These are phyloP conservation scores for Pterophyllum scalare DNA, from an alignment of 2,113 vertebrate species.

Conservation along the genomic window DNA sequence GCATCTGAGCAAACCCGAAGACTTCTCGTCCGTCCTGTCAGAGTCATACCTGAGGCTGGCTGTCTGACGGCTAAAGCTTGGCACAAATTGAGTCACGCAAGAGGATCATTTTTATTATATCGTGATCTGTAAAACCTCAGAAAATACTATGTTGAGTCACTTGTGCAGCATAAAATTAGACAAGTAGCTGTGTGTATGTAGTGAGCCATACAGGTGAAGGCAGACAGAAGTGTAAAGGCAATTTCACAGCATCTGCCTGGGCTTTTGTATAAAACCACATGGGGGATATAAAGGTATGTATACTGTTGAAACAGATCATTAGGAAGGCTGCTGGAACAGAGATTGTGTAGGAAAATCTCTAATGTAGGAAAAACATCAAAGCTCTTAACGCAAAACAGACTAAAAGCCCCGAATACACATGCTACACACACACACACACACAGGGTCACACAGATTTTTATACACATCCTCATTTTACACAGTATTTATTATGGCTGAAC, in stretches of 20 bases:
- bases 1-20: neutral
- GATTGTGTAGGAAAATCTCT: neutral
- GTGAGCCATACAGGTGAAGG: conserved; percentile 16
- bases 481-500: neutral
- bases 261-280: conserved; percentile 37
- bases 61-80: neutral
- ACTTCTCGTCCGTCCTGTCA: neutral
- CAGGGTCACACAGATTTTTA: neutral
- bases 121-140: neutral
- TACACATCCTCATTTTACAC: neutral
- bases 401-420: neutral
- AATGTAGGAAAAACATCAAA: conserved; percentile 15
- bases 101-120: neutral
- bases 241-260: conserved; percentile 65
- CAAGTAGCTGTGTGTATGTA: neutral
- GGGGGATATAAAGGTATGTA: conserved; percentile 9
- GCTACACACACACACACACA: neutral
- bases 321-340: neutral
- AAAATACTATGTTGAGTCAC: neutral
- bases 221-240: conserved; percentile 55
- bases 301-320: conserved; percentile 17
- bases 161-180: neutral
- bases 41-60: neutral
- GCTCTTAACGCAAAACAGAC: neutral
- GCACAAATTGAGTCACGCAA: neutral